Base-by-base conservation (phyloP, 2,113 vertebrate species). In the Halichoerus grypus region DNA sequence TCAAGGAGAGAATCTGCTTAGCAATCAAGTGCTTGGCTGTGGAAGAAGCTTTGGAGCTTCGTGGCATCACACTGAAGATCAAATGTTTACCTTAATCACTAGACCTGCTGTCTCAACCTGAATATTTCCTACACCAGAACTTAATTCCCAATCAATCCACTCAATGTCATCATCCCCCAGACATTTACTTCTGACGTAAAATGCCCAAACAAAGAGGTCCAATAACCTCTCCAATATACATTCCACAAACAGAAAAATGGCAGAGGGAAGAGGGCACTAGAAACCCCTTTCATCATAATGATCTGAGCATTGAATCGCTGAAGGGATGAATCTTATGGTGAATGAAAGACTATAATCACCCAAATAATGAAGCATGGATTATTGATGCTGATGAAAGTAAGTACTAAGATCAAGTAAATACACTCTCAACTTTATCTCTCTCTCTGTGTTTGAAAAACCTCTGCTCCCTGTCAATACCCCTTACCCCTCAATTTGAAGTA, bases 1-100 rank as follows among this genome's bases (percentile, higher is more conserved):
- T 42, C n/a, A 22, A 33, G 33, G 6, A 24, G 12, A 36, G 33
- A 31, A 46, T 92, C 91, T 87, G 42, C 67, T 95, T 87, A 93
- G 14, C 11, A 84, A 95, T 85, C 39, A 87, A 87, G 63, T 9
- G 0, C 72, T 94, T 89, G 36, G 3, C n/a, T 84, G 21, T 36
- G 3, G 49, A 92, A 11, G 7, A 31, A 63, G 12, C n/a, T 93
- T 13, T 92, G 59, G 39, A 69, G 46, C 53, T 85, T 36, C 33
- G 0, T 11, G 33, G 61, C 24, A 0, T 89, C 90, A 74, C 15
- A 61, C 53, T 49, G n/a, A 22, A 97, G 49, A 63, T 39, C 81
- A 97, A 90, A 89, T 93, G 77, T 91, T 97, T 97, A 12, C 21
- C 79, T 92, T 65, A 14, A 46, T 69, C 91, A 7, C 53, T 7